phyloP scores from a whole-genome alignment of 37 sponge, comb jelly and placozoan species.

The Ianthella basta region DNA sequence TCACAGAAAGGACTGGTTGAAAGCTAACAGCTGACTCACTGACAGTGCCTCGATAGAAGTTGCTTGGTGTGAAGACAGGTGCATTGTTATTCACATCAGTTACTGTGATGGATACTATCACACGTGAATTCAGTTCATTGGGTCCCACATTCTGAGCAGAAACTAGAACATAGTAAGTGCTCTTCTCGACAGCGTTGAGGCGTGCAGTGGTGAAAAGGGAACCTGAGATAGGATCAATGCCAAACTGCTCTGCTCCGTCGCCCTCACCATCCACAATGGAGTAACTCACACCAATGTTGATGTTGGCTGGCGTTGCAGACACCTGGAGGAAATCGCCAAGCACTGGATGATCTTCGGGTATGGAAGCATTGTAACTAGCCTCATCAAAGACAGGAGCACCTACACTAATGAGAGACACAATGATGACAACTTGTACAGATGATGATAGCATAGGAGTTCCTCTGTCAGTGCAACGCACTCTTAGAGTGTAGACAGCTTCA shows the following conservation, averaged over 20 bases:
- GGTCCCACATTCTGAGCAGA: conserved; percentile 44
- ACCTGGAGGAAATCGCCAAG: conserved; percentile 31
- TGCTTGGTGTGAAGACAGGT: conserved; percentile 38
- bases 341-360: conserved; percentile 46
- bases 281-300: conserved; percentile 48
- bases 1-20: conserved; percentile 39
- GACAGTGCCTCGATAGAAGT: conserved; percentile 37
- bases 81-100: conserved; percentile 67
- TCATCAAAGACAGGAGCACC: conserved; percentile 62
- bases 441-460: conserved; percentile 51
- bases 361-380: conserved; percentile 31
- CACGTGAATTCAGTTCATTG: conserved; percentile 36
- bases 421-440: conserved; percentile 65
- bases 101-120: conserved; percentile 44
- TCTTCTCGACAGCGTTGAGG: conserved; percentile 36
- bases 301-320: conserved; percentile 50
- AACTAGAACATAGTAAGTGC: conserved; percentile 44
- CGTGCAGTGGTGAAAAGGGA: conserved; percentile 25
- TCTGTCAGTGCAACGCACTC: conserved; percentile 61
- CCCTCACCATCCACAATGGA: conserved; percentile 59
- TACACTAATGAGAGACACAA: conserved; percentile 45
- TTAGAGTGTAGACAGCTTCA: conserved; percentile 58
- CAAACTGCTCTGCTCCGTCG: conserved; percentile 47
- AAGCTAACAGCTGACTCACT: conserved; percentile 32
- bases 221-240: conserved; percentile 52